Conservation (phyloP, 2,888 invertebrate genomes). For the Colostygia pectinataria region DNA sequence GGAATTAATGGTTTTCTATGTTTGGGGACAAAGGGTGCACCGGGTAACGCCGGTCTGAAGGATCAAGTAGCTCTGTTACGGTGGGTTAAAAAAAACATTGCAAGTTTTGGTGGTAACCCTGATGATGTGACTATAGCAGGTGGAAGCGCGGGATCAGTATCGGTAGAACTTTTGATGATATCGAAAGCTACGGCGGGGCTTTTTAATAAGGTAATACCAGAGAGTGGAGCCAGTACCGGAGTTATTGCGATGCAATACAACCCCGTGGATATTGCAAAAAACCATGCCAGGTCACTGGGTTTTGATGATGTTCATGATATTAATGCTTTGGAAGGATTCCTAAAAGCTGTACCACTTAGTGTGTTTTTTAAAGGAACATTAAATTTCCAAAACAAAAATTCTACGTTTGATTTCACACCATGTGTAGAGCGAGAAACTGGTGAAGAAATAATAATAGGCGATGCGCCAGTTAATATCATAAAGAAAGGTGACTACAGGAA, state of each 20-base stretch:
- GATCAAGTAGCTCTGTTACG: slow-evolving; percentile 52
- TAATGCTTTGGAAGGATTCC: slow-evolving; percentile 53
- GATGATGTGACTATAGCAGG: slow-evolving; percentile 53
- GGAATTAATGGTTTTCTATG: slow-evolving; percentile 51
- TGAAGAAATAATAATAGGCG: slow-evolving; percentile 40
- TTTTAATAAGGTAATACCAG: slow-evolving; percentile 52
- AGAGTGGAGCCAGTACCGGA: slow-evolving; percentile 50
- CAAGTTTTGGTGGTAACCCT: slow-evolving; percentile 54
- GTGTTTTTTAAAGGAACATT: slow-evolving; percentile 34
- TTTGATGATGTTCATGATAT: slow-evolving; percentile 47
- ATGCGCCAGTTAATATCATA: slow-evolving; percentile 50
- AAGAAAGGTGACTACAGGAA: slow-evolving; percentile 44
- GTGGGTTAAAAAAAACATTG: slow-evolving; percentile 57
- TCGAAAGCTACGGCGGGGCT: slow-evolving; percentile 47
- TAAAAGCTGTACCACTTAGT: slow-evolving; percentile 43
- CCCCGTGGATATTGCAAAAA: slow-evolving; percentile 48
- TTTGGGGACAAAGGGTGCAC: slow-evolving; percentile 46
- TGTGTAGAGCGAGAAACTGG: slow-evolving; percentile 44
- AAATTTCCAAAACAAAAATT: slow-evolving; percentile 27
- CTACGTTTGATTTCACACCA: slow-evolving; percentile 38
- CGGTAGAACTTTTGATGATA: slow-evolving; percentile 50
- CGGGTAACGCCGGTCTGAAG: slow-evolving; percentile 61
- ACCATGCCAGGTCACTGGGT: slow-evolving; percentile 39
- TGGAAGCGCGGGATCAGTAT: slow-evolving; percentile 47
- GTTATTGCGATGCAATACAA: slow-evolving; percentile 45